Evolutionary conservation across 1,140 invertebrate genomes (phyloP).

Genomic region (Scylla paramamosain): DNA sequence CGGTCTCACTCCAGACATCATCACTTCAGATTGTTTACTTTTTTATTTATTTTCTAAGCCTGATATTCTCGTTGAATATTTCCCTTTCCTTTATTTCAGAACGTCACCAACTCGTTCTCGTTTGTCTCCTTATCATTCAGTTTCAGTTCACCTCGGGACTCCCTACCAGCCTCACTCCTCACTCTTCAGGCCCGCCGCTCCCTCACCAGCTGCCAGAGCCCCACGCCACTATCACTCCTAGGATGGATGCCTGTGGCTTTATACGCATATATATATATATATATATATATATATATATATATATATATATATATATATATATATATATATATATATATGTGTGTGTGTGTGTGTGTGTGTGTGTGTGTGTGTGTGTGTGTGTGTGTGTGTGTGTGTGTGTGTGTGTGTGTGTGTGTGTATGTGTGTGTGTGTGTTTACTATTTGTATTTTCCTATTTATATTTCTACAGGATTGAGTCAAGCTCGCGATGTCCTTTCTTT

Average conservation of each 20-base stretch:
- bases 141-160: not conserved
- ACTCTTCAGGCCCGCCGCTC: not conserved
- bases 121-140: not conserved
- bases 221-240: not conserved
- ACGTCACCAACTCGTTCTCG: not conserved
- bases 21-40: not conserved
- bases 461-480: too few species aligned
- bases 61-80: not conserved
- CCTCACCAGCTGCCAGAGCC: not conserved
- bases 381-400: too few species aligned
- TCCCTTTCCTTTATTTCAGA: not conserved
- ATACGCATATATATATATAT: not conserved
- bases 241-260: not conserved
- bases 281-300: slow-evolving; percentile 46
- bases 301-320: slow-evolving; percentile 31
- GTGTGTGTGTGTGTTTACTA: too few species aligned
- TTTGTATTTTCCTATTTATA: too few species aligned
- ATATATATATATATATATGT: slow-evolving; percentile 61
- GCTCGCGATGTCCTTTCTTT: too few species aligned
- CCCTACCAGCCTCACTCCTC: not conserved
- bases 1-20: not conserved
- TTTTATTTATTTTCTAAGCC: not conserved
- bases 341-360: slow-evolving; percentile 39
- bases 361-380: too few species aligned
- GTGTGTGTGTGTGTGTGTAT: not conserved